These are phyloP conservation scores for Conchocele bisecta DNA, from an alignment of 2,888 invertebrate species.

Conservation along the genomic window DNA sequence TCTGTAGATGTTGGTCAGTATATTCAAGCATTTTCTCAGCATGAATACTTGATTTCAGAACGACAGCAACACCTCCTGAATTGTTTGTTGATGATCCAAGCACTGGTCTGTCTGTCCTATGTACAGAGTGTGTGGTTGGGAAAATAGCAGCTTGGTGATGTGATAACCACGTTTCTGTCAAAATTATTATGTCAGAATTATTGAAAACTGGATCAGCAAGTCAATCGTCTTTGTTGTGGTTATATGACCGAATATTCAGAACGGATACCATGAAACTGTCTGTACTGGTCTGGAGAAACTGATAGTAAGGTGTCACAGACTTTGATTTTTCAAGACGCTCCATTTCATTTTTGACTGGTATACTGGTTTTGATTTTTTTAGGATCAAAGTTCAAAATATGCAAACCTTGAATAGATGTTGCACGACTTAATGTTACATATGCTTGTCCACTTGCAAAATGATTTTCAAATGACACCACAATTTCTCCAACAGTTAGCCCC, in stretches of 20 bases:
- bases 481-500: neutral
- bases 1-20: too few relatives aligned
- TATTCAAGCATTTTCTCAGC: too few relatives aligned
- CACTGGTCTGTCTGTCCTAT: neutral
- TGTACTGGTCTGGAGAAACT: neutral
- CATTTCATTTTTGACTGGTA: neutral
- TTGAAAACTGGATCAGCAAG: neutral
- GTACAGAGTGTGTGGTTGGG: neutral
- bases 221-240: neutral
- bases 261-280: neutral
- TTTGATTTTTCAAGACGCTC: neutral
- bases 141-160: neutral
- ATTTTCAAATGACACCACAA: neutral
- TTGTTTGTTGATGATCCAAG: neutral
- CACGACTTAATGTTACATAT: neutral
- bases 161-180: slow-evolving; percentile 1
- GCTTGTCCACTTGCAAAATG: neutral
- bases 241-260: neutral
- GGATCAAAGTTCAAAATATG: neutral
- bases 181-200: neutral
- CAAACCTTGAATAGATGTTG: neutral
- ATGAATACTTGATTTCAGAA: too few relatives aligned
- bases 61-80: neutral
- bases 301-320: neutral
- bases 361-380: slow-evolving; percentile 3